Evolutionary conservation across 2,888 invertebrate species (phyloP).

Genomic region (Myopa tessellatipennis): DNA sequence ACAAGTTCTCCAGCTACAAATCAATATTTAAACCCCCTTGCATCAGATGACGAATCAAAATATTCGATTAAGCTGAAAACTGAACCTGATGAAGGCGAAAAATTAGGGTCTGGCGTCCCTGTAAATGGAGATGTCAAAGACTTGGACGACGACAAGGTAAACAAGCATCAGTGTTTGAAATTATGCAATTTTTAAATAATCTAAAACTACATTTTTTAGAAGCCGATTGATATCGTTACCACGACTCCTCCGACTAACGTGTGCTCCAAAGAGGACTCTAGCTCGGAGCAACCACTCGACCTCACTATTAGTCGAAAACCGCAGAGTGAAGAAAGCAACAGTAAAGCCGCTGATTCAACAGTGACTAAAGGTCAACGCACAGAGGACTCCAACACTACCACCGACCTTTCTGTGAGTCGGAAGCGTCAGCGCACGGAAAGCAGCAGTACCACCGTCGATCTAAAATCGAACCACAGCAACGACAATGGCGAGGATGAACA

Average conservation of each 20-base stretch:
- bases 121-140: constrained; percentile 45
- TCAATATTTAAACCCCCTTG: constrained; percentile 38
- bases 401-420: constrained; percentile 77
- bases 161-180: constrained; percentile 19
- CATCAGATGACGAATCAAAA: constrained; percentile 51
- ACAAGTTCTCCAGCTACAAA: constrained; percentile 36
- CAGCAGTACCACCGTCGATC: constrained; percentile 26
- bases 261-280: constrained; percentile 42
- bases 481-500: constrained; percentile 9
- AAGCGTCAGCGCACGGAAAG: constrained; percentile 68
- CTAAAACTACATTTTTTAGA: constrained; percentile 51
- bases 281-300: constrained; percentile 79
- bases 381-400: constrained; percentile 65
- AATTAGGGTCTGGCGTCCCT: constrained; percentile 50
- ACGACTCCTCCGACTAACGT: constrained; percentile 56
- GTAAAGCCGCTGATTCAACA: constrained; percentile 55
- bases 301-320: constrained; percentile 75
- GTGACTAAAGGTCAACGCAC: constrained; percentile 50
- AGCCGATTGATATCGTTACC: constrained; percentile 64
- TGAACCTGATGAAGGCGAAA: constrained; percentile 43
- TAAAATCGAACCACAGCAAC: constrained; percentile 46
- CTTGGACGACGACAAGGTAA: constrained; percentile 64
- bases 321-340: constrained; percentile 55
- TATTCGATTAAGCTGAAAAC: constrained; percentile 48
- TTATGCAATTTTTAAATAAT: neutral